Evolutionary conservation across 2,113 vertebrate genomes (phyloP).

Genomic region (Carassius carassius): DNA sequence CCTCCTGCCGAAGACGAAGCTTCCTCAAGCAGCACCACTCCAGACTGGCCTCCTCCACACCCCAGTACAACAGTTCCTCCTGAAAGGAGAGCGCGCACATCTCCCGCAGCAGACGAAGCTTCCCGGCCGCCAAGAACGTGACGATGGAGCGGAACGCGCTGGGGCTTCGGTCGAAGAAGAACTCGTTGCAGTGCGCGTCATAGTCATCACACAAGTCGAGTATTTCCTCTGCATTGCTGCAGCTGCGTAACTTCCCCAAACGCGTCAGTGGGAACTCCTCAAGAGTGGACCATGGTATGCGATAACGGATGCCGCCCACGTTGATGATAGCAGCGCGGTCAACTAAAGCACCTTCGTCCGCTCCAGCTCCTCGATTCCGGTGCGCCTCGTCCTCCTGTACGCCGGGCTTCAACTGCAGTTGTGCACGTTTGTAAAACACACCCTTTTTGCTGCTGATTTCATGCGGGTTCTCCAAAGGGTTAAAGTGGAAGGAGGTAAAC

Average conservation of each 20-base stretch:
- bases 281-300: slow-evolving; percentile 91
- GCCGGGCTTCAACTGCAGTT: slow-evolving; percentile 70
- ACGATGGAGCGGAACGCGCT: slow-evolving; percentile 92
- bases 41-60: slow-evolving; percentile 88
- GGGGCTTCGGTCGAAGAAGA: slow-evolving; percentile 96
- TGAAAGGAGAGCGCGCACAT: slow-evolving; percentile 95
- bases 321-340: slow-evolving; percentile 87
- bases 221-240: slow-evolving; percentile 89
- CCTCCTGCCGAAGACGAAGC: slow-evolving; percentile 85
- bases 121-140: slow-evolving; percentile 90
- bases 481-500: slow-evolving; percentile 80
- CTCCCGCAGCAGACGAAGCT: slow-evolving; percentile 89
- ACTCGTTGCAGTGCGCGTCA: slow-evolving; percentile 90
- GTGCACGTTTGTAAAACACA: slow-evolving; percentile 85
- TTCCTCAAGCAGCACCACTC: slow-evolving; percentile 93
- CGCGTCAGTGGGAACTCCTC: slow-evolving; percentile 90
- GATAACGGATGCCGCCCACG: slow-evolving; percentile 91
- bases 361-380: slow-evolving; percentile 55
- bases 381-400: slow-evolving; percentile 72
- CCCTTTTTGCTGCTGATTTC: slow-evolving; percentile 84
- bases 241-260: slow-evolving; percentile 85
- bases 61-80: slow-evolving; percentile 97
- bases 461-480: slow-evolving; percentile 76
- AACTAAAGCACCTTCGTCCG: slow-evolving; percentile 55
- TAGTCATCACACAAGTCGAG: slow-evolving; percentile 96